Evolutionary conservation across 2,888 invertebrate species (phyloP).

Genomic region (Brachypterus glaber): DNA sequence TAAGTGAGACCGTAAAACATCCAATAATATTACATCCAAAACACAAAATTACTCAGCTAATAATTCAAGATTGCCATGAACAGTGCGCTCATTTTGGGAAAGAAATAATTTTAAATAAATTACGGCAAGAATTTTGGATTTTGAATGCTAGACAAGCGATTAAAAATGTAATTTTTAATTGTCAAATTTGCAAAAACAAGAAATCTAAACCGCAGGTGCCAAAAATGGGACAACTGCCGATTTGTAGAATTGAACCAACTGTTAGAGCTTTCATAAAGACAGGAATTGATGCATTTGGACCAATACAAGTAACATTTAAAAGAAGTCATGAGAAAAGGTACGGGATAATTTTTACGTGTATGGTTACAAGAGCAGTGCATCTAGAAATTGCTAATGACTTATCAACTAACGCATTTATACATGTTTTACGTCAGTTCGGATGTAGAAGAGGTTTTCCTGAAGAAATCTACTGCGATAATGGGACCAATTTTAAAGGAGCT

Average conservation of each 20-base stretch:
- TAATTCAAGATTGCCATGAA: constrained; percentile 12
- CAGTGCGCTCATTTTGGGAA: constrained; percentile 6
- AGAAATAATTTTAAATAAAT: constrained; percentile 9
- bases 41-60: constrained; percentile 10
- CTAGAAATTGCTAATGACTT: too few relatives aligned
- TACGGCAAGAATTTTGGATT: constrained; percentile 11
- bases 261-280: constrained; percentile 11
- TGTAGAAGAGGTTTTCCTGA: constrained; percentile 21
- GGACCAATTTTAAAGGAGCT: too few relatives aligned
- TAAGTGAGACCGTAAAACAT: too few relatives aligned
- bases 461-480: constrained; percentile 5
- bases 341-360: constrained; percentile 2
- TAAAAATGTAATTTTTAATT: constrained; percentile 6
- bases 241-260: constrained; percentile 8
- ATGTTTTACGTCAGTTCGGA: constrained; percentile 7
- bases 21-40: constrained; percentile 4
- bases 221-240: constrained; percentile 10
- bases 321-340: constrained; percentile 4
- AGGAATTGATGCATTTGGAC: constrained; percentile 13
- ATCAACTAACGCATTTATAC: constrained; percentile 3
- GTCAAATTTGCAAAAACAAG: constrained; percentile 9
- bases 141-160: constrained; percentile 9
- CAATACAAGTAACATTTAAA: constrained; percentile 4
- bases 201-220: constrained; percentile 10
- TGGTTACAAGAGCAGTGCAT: constrained; percentile 4